These are phyloP conservation scores for Sebastiscus tertius DNA, from an alignment of 2,797 vertebrate genomes.

Conservation along the genomic window DNA sequence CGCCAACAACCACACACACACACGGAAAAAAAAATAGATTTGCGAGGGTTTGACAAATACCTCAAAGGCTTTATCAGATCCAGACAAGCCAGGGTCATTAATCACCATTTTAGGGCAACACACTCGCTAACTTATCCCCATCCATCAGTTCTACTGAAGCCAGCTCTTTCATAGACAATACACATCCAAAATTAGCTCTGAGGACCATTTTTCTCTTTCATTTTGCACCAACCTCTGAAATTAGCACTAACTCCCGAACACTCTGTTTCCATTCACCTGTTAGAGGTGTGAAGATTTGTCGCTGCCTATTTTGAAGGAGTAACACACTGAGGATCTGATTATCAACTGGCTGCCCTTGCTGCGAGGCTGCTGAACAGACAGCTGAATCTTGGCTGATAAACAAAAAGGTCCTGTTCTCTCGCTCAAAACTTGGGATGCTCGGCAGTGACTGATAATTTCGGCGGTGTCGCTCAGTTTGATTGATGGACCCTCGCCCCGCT, in stretches of 20 bases:
- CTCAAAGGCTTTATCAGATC: constrained; percentile 67
- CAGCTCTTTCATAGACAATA: constrained; percentile 42
- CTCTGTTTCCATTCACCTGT: constrained; percentile 36
- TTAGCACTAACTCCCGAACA: background rate
- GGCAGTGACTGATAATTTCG: constrained; percentile 73
- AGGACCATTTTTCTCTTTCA: constrained; percentile 9
- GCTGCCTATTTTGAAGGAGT: constrained; percentile 33
- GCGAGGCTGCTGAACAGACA: constrained; percentile 46
- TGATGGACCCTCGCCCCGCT: constrained; percentile 64
- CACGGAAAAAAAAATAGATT: constrained; percentile 52
- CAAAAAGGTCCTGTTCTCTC: constrained; percentile 54
- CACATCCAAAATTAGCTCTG: constrained; percentile 32
- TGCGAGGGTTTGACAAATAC: constrained; percentile 60
- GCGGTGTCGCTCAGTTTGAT: constrained; percentile 74
- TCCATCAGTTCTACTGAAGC: constrained; percentile 73
- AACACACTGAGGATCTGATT: constrained; percentile 57
- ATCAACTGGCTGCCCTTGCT: constrained; percentile 56
- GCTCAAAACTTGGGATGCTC: constrained; percentile 60
- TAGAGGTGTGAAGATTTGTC: constrained; percentile 15
- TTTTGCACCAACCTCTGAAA: background rate
- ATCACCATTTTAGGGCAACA: constrained; percentile 76
- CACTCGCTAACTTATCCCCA: constrained; percentile 54
- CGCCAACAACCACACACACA: background rate
- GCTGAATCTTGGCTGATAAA: constrained; percentile 73
- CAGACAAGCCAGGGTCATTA: constrained; percentile 55